Percentiles rank a stretch among this genome's conserved stretches.
These are phyloP conservation scores for Portunus trituberculatus DNA, from an alignment of 1,140 invertebrate species.

Conservation along the genomic window DNA sequence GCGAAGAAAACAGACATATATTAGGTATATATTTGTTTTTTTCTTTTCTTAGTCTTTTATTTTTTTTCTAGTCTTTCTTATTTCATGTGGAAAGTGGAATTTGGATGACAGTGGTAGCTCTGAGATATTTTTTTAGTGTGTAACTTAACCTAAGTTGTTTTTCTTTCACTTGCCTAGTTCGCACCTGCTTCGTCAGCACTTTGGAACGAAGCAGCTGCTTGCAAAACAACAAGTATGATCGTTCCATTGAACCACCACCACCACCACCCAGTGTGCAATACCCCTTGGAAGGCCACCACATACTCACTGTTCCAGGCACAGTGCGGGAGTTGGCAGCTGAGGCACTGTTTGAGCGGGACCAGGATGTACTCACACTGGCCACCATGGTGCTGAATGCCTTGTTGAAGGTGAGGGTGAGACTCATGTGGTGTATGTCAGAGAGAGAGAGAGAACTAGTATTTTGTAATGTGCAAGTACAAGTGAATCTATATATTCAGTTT, in stretches of 20 bases:
- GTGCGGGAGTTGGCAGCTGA: slow-evolving; percentile 90
- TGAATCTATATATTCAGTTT: too few species aligned
- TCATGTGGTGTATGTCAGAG: slow-evolving; percentile 42
- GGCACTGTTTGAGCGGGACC: slow-evolving; percentile 91
- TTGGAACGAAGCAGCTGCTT: slow-evolving; percentile 86
- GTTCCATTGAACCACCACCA: slow-evolving; percentile 79
- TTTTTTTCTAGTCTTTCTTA: too few species aligned
- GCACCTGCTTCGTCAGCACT: slow-evolving; percentile 91
- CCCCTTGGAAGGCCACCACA: slow-evolving; percentile 85
- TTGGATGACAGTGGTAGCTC: neutral
- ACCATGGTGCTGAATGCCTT: slow-evolving; percentile 92
- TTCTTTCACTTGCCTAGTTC: slow-evolving; percentile 83
- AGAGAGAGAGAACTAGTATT: neutral
- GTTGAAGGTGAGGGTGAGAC: slow-evolving; percentile 83
- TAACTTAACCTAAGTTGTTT: slow-evolving; percentile 77
- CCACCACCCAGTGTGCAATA: slow-evolving; percentile 86
- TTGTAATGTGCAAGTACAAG: too few species aligned
- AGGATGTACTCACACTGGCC: slow-evolving; percentile 90
- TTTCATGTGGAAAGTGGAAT: too few species aligned
- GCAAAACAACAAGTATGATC: slow-evolving; percentile 79
- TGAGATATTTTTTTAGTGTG: neutral
- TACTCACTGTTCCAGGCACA: slow-evolving; percentile 85
- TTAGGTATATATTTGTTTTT: too few species aligned
- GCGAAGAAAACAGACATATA: too few species aligned
- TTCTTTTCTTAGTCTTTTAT: too few species aligned